Evolutionary conservation across 2,888 invertebrate species (phyloP).

Genomic region (Drosophila paramelanica): DNA sequence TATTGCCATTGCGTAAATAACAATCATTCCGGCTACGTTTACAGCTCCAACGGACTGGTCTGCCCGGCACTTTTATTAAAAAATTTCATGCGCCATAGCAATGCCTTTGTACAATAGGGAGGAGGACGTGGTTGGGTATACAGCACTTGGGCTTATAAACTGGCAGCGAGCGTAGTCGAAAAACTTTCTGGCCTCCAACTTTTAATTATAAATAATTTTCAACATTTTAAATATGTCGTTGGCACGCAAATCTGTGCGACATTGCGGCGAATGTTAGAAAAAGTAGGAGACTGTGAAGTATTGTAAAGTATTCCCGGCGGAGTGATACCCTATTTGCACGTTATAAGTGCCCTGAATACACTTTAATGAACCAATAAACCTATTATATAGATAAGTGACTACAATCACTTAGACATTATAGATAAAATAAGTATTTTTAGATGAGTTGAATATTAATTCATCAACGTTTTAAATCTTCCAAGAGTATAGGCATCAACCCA

Average conservation of each 20-base stretch:
- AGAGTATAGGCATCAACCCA: not conserved
- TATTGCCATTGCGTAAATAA: constrained; percentile 82
- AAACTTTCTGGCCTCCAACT: constrained; percentile 78
- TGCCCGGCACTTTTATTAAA: constrained; percentile 69
- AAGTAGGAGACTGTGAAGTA: constrained; percentile 3
- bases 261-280: constrained; percentile 62
- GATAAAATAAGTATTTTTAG: not conserved
- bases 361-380: not conserved
- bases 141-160: constrained; percentile 13
- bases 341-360: not conserved
- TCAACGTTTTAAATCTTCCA: not conserved
- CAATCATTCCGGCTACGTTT: constrained; percentile 72
- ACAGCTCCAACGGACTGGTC: constrained; percentile 33
- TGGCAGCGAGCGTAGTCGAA: constrained; percentile 46
- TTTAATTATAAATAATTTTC: constrained; percentile 82
- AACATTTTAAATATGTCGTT: constrained; percentile 81
- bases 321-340: not conserved
- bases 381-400: not conserved
- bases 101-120: constrained; percentile 13
- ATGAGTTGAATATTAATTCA: not conserved
- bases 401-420: not conserved
- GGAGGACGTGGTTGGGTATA: not conserved
- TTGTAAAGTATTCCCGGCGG: not conserved
- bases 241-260: constrained; percentile 78
- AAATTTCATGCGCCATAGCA: constrained; percentile 45